Base-by-base conservation (phyloP, 2,888 invertebrate species). In the Athalia circularis region DNA sequence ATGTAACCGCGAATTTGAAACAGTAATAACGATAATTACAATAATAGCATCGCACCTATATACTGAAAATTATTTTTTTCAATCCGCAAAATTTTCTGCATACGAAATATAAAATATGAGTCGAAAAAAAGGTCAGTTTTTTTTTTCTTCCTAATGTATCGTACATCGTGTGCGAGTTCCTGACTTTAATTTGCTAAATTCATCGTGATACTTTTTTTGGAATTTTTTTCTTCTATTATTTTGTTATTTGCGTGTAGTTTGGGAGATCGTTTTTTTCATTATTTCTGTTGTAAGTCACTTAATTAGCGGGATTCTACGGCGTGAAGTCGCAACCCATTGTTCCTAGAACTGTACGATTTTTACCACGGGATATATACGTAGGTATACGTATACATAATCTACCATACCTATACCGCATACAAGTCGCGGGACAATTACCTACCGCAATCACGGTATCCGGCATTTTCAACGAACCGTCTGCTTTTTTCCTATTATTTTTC, bases 301-400 rank as follows among this genome's bases (percentile, higher is more conserved):
- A 89, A 89, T 88, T 88, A 88, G 86, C 86, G 85, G 86, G 85
- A 87, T 86, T 87, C 86, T 72, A 86, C 83, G 82, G 84, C 84
- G 86, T 82, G 83, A 87, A 84, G 85, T 82, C 83, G 29, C 29
- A 83, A 82, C 82, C 85, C 85, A 88, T 88, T 88, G 88, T 89
- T 87, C 84, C 83, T 83, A 84, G 86, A 87, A 87, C 85, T 86
- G n/a, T 59, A 84, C 85, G 86, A 87, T 87, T 86, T 87, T 87
- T 86, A 86, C 86, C 85, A 85, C 85, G 85, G 75, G 13, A 75
- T 62, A 54, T 65, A 54, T 54, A 54, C 4, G 3, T 54, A 6
- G 29, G 29, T 54, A 7, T 54, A 54, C 52, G 52, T 52, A 11
- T 52, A 52, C 8, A 11, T 52, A 54, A 29, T 29, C 29, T 29